These are phyloP conservation scores for Lasiurus cinereus DNA, from an alignment of 2,113 vertebrate species.

Conservation along the genomic window DNA sequence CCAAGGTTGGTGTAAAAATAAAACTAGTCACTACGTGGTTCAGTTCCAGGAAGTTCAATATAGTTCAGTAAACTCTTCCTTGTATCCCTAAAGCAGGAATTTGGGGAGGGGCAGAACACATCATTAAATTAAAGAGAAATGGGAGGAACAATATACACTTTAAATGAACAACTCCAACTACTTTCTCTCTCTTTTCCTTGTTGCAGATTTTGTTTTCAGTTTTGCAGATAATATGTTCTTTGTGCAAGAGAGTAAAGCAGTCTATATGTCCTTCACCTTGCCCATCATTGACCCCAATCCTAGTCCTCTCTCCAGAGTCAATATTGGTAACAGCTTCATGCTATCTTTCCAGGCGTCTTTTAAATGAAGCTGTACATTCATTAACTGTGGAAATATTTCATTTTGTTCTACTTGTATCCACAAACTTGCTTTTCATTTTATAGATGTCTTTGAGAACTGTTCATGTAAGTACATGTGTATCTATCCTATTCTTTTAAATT, in stretches of 20 bases:
- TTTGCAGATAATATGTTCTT: not conserved
- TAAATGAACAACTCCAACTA: not conserved
- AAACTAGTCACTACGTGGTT: conserved; percentile 40
- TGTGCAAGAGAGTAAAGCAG: not conserved
- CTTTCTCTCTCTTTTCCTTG: not conserved
- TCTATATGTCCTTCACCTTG: not conserved
- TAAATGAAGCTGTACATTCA: not conserved
- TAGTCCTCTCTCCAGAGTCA: not conserved
- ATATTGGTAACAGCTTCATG: not conserved
- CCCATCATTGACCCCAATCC: not conserved
- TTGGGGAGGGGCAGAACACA: not conserved
- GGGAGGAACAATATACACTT: not conserved
- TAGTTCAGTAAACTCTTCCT: conserved; percentile 26
- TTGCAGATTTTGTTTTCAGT: conserved; percentile 1
- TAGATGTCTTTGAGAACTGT: not conserved
- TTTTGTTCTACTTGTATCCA: conserved; percentile 19
- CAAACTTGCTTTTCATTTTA: not conserved
- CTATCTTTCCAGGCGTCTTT: not conserved
- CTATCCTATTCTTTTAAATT: not conserved
- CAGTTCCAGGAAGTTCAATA: conserved; percentile 49
- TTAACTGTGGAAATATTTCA: not conserved
- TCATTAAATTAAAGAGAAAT: conserved; percentile 12
- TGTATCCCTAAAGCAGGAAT: not conserved
- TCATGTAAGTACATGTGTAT: not conserved
- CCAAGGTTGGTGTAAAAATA: conserved; percentile 74